Conservation (phyloP, 1,140 invertebrate genomes). For the Psilanteris sp. region DNA sequence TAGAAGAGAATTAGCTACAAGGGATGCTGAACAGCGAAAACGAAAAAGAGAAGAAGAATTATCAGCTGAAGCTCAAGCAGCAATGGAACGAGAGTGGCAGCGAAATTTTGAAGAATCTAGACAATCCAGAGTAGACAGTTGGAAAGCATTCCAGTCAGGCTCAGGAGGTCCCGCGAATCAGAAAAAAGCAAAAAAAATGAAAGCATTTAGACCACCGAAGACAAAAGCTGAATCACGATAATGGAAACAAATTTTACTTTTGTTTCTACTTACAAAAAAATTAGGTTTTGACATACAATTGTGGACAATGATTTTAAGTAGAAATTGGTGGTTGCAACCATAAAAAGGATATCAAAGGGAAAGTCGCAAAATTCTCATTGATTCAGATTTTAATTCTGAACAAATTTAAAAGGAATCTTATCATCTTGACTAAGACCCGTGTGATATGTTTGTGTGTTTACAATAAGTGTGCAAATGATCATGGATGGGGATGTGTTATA, state of each 20-base stretch:
- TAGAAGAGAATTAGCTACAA: slow-evolving; percentile 87
- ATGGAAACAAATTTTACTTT: slow-evolving; percentile 62
- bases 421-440: slow-evolving; percentile 20
- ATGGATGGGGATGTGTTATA: too few relatives aligned
- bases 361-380: slow-evolving; percentile 2
- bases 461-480: too few relatives aligned
- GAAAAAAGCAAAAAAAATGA: slow-evolving; percentile 88
- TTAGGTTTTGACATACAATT: slow-evolving; percentile 12
- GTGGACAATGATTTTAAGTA: slow-evolving; percentile 20
- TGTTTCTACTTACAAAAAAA: too few relatives aligned
- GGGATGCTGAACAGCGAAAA: slow-evolving; percentile 96
- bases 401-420: slow-evolving; percentile 29
- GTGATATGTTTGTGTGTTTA: slow-evolving; percentile 54
- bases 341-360: too few relatives aligned
- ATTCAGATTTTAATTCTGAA: slow-evolving; percentile 19
- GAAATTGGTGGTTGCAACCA: too few relatives aligned
- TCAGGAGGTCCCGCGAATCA: slow-evolving; percentile 85
- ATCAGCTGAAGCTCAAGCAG: slow-evolving; percentile 93
- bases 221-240: slow-evolving; percentile 97
- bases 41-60: slow-evolving; percentile 96
- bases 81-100: slow-evolving; percentile 96
- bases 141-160: slow-evolving; percentile 95
- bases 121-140: slow-evolving; percentile 95
- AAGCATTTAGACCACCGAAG: slow-evolving; percentile 95
- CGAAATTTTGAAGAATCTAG: slow-evolving; percentile 99